Percentiles rank a stretch among this genome's conserved stretches.
Conservation (phyloP, 2,113 vertebrate species). For the Conger conger region DNA sequence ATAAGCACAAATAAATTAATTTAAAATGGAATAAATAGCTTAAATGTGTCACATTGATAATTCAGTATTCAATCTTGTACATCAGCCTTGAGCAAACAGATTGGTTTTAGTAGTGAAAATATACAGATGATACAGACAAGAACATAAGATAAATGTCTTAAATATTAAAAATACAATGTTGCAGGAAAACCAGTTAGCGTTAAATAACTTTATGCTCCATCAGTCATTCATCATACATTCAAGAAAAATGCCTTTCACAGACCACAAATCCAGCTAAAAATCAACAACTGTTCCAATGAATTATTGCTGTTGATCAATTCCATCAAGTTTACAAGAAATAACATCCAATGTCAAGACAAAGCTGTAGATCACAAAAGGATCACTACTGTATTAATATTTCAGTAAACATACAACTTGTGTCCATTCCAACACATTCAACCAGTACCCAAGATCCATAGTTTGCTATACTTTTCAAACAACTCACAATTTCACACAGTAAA, state of each 20-base stretch:
- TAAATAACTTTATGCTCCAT: background rate
- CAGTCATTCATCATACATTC: constrained; percentile 6
- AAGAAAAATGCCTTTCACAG: constrained; percentile 7
- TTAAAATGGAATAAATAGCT: background rate
- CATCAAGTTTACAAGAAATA: constrained; percentile 12
- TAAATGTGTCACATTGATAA: background rate
- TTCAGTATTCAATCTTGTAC: background rate
- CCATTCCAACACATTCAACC: background rate
- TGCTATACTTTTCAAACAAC: background rate
- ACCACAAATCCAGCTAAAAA: background rate
- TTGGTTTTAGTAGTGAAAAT: constrained; percentile 17
- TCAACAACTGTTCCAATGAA: background rate
- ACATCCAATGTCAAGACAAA: constrained; percentile 19
- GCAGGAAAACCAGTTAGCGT: constrained; percentile 3
- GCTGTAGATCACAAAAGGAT: background rate
- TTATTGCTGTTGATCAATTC: background rate
- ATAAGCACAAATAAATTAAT: constrained; percentile 2
- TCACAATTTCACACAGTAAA: background rate
- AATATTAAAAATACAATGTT: constrained; percentile 17
- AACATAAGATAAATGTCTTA: background rate
- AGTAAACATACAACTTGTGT: background rate
- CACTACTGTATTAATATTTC: background rate
- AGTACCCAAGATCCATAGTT: background rate
- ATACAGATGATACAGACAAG: constrained; percentile 20
- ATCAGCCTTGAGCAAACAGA: background rate